Percentiles rank a stretch among this genome's conserved stretches.
Conservation (phyloP, 2,113 vertebrate species). For the Hiodon tergisus region DNA sequence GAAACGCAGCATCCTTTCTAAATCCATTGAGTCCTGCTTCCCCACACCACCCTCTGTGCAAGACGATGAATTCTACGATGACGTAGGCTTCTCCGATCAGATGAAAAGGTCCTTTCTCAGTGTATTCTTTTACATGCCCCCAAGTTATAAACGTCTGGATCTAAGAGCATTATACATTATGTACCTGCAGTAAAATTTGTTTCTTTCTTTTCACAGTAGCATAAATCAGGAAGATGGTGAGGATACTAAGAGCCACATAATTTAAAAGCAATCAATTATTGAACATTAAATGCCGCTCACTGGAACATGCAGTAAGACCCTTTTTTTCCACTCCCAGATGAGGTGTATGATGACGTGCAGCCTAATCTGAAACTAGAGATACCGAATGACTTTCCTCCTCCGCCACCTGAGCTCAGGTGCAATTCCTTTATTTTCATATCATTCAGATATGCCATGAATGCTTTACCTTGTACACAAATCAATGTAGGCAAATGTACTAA, state of each 20-base stretch:
- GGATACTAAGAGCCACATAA: slow-evolving; percentile 13
- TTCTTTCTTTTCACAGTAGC: slow-evolving; percentile 46
- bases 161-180: neutral
- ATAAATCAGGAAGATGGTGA: slow-evolving; percentile 50
- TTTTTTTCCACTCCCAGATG: slow-evolving; percentile 30
- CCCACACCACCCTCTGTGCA: slow-evolving; percentile 32
- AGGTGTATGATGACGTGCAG: slow-evolving; percentile 61
- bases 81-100: slow-evolving; percentile 26
- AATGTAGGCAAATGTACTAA: too few relatives aligned
- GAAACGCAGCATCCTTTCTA: slow-evolving; percentile 41
- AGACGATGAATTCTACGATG: slow-evolving; percentile 28
- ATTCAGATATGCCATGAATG: neutral
- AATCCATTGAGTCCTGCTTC: neutral
- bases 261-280: too few relatives aligned
- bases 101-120: slow-evolving; percentile 45
- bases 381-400: slow-evolving; percentile 57
- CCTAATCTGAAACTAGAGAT: slow-evolving; percentile 23
- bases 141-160: neutral
- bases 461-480: neutral
- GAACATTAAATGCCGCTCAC: too few relatives aligned
- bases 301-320: too few relatives aligned
- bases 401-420: slow-evolving; percentile 49
- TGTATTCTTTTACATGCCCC: neutral
- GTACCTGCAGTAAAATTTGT: neutral
- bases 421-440: slow-evolving; percentile 9